Conservation (phyloP, 2,797 vertebrate genomes). For the Danio choprae region DNA sequence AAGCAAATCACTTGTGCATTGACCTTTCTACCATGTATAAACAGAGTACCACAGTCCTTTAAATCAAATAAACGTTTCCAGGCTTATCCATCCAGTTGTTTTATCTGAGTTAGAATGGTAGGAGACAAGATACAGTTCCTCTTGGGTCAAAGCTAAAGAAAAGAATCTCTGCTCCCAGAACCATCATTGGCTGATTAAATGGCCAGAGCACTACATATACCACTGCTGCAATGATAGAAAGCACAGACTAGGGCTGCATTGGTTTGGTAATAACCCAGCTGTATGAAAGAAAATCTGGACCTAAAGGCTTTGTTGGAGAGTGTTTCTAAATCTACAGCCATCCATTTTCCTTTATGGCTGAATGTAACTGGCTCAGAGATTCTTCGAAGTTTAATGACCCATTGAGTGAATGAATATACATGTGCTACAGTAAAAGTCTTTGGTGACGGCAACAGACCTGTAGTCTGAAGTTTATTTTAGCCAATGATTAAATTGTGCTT, state of each 20-base stretch:
- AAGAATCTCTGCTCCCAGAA: slow-evolving; percentile 26
- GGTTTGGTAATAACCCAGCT: slow-evolving; percentile 40
- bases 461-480: background rate
- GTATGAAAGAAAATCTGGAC: slow-evolving; percentile 41
- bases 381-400: background rate
- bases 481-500: background rate
- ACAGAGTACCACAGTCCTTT: background rate
- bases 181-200: slow-evolving; percentile 49
- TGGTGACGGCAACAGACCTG: background rate
- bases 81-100: background rate
- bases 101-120: background rate
- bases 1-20: background rate
- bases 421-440: slow-evolving; percentile 5
- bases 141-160: slow-evolving; percentile 10
- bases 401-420: background rate
- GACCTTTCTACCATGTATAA: slow-evolving; percentile 14
- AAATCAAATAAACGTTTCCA: background rate
- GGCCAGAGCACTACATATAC: slow-evolving; percentile 44
- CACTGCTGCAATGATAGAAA: slow-evolving; percentile 50
- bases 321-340: background rate
- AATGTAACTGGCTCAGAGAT: background rate
- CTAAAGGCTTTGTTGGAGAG: slow-evolving; percentile 47
- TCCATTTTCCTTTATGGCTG: slow-evolving; percentile 14
- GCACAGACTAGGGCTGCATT: slow-evolving; percentile 40
- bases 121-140: slow-evolving; percentile 15